A percentile compares a stretch with the other conserved stretches of the same genome.
Evolutionary conservation across 2,113 vertebrate genomes (phyloP).

Genomic region (Poicephalus gulielmi): DNA sequence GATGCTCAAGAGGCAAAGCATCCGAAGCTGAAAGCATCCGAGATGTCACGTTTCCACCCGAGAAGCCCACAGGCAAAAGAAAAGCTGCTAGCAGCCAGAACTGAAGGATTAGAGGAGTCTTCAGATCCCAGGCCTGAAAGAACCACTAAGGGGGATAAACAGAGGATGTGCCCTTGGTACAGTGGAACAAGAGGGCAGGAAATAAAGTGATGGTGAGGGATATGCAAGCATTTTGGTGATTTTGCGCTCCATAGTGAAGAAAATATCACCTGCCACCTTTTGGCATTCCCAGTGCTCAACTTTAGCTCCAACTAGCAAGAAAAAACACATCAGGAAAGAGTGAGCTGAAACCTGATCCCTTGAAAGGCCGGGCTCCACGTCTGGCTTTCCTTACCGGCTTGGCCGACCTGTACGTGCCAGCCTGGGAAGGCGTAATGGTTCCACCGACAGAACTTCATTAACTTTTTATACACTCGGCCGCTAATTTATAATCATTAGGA

Average conservation of each 20-base stretch:
- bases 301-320: constrained; percentile 28
- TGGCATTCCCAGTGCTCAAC: neutral
- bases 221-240: neutral
- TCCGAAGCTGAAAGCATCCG: neutral
- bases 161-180: neutral
- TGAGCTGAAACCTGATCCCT: constrained; percentile 68
- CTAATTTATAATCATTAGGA: constrained; percentile 74
- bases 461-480: constrained; percentile 57
- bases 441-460: constrained; percentile 71
- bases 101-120: neutral
- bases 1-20: neutral
- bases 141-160: neutral
- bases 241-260: neutral
- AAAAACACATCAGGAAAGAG: constrained; percentile 30
- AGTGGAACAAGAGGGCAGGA: neutral
- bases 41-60: neutral
- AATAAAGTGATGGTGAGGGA: neutral
- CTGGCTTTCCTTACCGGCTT: constrained; percentile 60
- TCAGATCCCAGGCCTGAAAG: neutral
- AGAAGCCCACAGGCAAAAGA: neutral
- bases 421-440: constrained; percentile 58
- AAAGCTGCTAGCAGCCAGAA: neutral
- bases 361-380: constrained; percentile 31
- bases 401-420: constrained; percentile 65
- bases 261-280: constrained; percentile 29